phyloP scores from a whole-genome alignment of 1,140 invertebrate genomes.

The Drosophila pseudoobscura region DNA sequence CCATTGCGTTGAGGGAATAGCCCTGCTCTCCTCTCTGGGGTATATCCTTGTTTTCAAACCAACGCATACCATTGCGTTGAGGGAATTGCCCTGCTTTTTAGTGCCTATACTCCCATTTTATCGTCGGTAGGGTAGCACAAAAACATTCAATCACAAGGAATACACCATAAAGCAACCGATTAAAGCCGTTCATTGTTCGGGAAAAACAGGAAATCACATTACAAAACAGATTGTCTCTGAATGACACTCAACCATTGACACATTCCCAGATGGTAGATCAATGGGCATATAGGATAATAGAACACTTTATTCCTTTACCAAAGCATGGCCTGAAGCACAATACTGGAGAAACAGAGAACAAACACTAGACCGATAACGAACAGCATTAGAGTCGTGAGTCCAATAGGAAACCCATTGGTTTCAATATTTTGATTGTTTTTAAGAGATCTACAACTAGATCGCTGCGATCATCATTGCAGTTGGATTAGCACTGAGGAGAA shows the following conservation, averaged over 20 bases:
- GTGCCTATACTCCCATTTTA: too few species aligned
- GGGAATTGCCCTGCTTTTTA: too few species aligned
- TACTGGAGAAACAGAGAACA: conserved; percentile 44
- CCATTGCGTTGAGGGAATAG: too few species aligned
- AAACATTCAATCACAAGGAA: conserved; percentile 10
- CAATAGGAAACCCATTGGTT: conserved; percentile 1
- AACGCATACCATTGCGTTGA: too few species aligned
- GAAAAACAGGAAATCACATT: conserved; percentile 58
- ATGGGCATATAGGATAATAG: conserved; percentile 3
- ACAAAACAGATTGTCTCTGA: conserved; percentile 21
- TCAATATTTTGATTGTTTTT: not conserved
- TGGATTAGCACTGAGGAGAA: conserved; percentile 34
- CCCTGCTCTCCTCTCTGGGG: too few species aligned
- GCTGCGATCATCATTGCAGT: not conserved
- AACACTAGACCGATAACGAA: conserved; percentile 40
- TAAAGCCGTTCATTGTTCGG: conserved; percentile 33
- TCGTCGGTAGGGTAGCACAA: not conserved
- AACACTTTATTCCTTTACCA: conserved; percentile 50
- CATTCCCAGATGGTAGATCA: not conserved
- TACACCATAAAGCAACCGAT: conserved; percentile 8
- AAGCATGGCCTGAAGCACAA: conserved; percentile 42
- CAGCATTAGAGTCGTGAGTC: conserved; percentile 32
- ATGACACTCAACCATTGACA: conserved; percentile 10
- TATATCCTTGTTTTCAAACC: too few species aligned
- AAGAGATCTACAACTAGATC: conserved; percentile 1